Percentiles rank a stretch among this genome's conserved stretches.
These are phyloP conservation scores for Pachycephala philippinensis DNA, from an alignment of 2,113 vertebrate species.

Conservation along the genomic window DNA sequence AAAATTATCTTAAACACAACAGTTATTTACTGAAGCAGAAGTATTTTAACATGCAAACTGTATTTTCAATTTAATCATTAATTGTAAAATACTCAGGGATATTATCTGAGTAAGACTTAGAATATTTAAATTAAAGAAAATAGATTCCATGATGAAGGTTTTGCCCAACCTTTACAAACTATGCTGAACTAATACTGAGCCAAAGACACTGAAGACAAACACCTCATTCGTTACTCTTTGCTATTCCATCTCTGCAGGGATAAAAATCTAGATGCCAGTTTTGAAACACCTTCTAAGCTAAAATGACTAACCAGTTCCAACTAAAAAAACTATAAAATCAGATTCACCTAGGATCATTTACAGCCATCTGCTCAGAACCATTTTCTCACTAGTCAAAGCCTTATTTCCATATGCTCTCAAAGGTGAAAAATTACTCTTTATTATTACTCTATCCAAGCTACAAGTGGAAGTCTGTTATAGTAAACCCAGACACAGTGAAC, in stretches of 20 bases:
- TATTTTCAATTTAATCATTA: neutral
- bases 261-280: conserved; percentile 28
- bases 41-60: neutral
- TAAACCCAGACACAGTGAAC: neutral
- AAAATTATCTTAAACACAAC: neutral
- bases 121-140: neutral
- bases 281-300: conserved; percentile 24
- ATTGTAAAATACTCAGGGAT: neutral
- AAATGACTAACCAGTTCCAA: conserved; percentile 48
- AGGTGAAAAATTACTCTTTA: conserved; percentile 56
- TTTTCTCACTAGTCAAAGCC: conserved; percentile 47
- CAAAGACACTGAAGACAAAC: neutral
- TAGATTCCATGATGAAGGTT: neutral
- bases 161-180: neutral
- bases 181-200: neutral
- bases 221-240: neutral
- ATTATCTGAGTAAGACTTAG: neutral
- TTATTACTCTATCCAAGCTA: conserved; percentile 38
- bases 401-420: conserved; percentile 53
- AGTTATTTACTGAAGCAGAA: neutral
- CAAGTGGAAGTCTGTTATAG: conserved; percentile 9
- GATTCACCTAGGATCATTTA: conserved; percentile 60
- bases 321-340: conserved; percentile 44
- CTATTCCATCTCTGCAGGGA: neutral
- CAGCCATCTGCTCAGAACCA: conserved; percentile 61